Conservation (phyloP, 2,888 invertebrate genomes). For the Harpagoxenus sublaevis region DNA sequence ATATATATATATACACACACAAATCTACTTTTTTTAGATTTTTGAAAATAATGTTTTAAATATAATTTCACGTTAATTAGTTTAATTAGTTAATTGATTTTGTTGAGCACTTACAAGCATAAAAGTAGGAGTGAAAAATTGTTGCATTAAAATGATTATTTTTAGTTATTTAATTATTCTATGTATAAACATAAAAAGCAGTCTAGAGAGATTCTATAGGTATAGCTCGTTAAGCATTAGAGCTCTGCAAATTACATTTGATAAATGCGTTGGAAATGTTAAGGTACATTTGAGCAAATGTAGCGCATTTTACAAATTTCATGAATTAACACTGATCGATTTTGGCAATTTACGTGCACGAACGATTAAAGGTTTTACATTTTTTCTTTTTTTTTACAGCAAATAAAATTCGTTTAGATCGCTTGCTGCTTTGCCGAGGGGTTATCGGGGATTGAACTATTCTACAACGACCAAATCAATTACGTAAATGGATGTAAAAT, state of each 20-base stretch:
- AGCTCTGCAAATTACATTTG: neutral
- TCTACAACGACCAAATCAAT: slow-evolving; percentile 40
- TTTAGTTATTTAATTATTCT: neutral
- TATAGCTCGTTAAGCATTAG: neutral
- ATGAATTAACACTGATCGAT: slow-evolving; percentile 13
- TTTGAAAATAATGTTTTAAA: neutral
- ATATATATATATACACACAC: neutral
- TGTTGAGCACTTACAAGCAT: neutral
- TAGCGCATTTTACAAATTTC: slow-evolving; percentile 9
- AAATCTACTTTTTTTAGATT: neutral
- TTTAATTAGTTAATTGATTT: slow-evolving; percentile 2
- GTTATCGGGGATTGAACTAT: slow-evolving; percentile 18
- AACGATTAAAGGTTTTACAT: slow-evolving; percentile 31
- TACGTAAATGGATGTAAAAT: slow-evolving; percentile 45
- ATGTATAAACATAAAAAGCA: neutral
- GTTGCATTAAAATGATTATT: neutral
- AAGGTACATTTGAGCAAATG: slow-evolving; percentile 10
- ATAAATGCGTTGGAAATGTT: slow-evolving; percentile 5
- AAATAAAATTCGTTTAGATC: slow-evolving; percentile 41
- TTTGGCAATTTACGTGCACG: neutral
- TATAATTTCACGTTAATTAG: neutral
- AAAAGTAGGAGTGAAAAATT: neutral
- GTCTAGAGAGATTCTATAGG: neutral
- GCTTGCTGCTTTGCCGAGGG: neutral
- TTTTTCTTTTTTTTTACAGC: neutral